Base-by-base conservation (phyloP, 2,888 invertebrate species). In the Harpagoxenus sublaevis region DNA sequence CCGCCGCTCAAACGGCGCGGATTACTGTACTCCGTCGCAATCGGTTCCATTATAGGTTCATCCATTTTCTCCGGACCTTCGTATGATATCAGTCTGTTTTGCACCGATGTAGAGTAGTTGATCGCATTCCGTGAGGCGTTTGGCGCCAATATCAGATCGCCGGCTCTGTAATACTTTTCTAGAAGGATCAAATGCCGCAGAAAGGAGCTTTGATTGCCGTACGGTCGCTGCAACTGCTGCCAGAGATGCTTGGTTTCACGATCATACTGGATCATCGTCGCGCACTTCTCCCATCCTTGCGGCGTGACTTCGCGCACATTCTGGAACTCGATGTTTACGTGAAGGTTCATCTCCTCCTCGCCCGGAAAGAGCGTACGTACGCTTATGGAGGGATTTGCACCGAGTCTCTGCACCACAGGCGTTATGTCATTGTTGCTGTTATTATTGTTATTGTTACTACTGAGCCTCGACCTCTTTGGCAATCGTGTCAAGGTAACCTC, bases 191-290 rank as follows among this genome's bases (percentile, higher is more conserved):
- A 95, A 95, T 98, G 98, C 9, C 98, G 96, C 1, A 98, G 95
- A 93, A 98, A 98, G 89, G 98, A 98, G 63, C 98, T 98, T 92
- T 98, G 98, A 94, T 98, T 98, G 3, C 98, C 98, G 91, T 98
- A 98, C 0, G 98, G 98, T 93, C 98, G 97, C 92, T 98, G 98
- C 57, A 98, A 94, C 90, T 98, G 97, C 86, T 97, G 97, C 98
- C 98, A 98, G 3, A 98, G 95, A 8, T 96, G 96, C 84, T 97
- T 97, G 0, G 98, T 98, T n/a, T 98, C 97, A 18, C 96, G 96
- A 92, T 98, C 98, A 88, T 98, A 98, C 92, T 98, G 98, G 77
- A 98, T 97, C 91, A 97, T 96, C 0, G 97, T 96, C 88, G 96
- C 96, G 89, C 98, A 97, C 86, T 97, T 97, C 90, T 98, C 98